phyloP scores from a whole-genome alignment of 2,888 invertebrate species.

The Eustalomyia histrio region DNA sequence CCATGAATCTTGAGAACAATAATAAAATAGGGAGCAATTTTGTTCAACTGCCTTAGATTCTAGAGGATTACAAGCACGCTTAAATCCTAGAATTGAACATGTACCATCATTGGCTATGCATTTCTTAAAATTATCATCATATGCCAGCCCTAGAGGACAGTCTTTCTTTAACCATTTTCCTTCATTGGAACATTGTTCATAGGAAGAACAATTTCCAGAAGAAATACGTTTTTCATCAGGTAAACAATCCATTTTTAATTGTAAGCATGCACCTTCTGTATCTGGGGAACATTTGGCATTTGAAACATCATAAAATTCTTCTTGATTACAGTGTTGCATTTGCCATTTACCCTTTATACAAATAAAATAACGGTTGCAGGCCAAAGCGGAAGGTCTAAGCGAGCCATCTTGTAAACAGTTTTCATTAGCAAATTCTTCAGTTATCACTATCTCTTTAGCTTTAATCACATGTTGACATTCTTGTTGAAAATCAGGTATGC shows the following conservation, averaged over 20 bases:
- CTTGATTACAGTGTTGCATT: slow-evolving; percentile 60
- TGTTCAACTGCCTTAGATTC: slow-evolving; percentile 62
- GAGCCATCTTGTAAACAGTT: slow-evolving; percentile 68
- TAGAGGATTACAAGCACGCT: slow-evolving; percentile 68
- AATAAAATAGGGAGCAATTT: slow-evolving; percentile 71
- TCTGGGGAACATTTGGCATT: slow-evolving; percentile 63
- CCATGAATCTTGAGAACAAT: slow-evolving; percentile 72
- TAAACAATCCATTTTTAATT: slow-evolving; percentile 52
- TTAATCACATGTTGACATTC: slow-evolving; percentile 64
- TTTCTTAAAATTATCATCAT: slow-evolving; percentile 62
- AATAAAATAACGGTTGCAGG: slow-evolving; percentile 67
- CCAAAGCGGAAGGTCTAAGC: slow-evolving; percentile 63
- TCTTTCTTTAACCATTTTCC: slow-evolving; percentile 66
- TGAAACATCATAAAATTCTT: slow-evolving; percentile 66
- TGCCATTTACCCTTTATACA: slow-evolving; percentile 62
- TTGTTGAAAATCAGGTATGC: slow-evolving; percentile 69
- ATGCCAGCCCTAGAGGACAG: slow-evolving; percentile 63
- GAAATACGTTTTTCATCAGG: slow-evolving; percentile 58
- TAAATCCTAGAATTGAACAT: slow-evolving; percentile 72
- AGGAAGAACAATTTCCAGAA: slow-evolving; percentile 66
- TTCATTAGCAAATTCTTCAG: slow-evolving; percentile 60
- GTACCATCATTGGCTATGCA: slow-evolving; percentile 68
- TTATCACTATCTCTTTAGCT: not conserved
- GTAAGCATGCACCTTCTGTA: slow-evolving; percentile 25
- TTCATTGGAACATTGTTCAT: slow-evolving; percentile 62